phyloP scores from a whole-genome alignment of 1,140 invertebrate species.

The silkworm (Bombyx mori) region DNA sequence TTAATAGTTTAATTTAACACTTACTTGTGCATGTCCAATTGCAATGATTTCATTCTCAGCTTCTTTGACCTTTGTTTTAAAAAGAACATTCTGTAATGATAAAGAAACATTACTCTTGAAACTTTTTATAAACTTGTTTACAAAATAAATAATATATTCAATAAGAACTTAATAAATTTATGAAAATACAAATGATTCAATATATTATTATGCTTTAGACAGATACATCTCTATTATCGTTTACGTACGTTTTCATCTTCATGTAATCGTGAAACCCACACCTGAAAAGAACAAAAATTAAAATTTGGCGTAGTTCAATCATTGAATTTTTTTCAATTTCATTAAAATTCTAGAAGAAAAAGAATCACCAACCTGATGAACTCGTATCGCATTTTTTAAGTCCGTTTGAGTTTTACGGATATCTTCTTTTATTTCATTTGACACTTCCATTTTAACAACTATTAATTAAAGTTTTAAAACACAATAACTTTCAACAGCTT shows the following conservation, averaged over 20 bases:
- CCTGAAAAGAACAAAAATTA: constrained; percentile 52
- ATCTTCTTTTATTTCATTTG: constrained; percentile 75
- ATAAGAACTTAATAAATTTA: no score
- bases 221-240: no score
- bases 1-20: constrained; percentile 11
- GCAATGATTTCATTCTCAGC: constrained; percentile 71
- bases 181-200: no score
- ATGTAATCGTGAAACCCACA: constrained; percentile 72
- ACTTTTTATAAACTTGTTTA: background rate
- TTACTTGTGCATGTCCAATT: constrained; percentile 71
- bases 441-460: constrained; percentile 73
- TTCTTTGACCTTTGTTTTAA: constrained; percentile 68
- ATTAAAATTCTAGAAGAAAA: constrained; percentile 7
- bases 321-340: constrained; percentile 3
- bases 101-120: background rate
- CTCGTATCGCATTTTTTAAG: constrained; percentile 76
- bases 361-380: constrained; percentile 75
- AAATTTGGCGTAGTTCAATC: background rate
- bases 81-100: constrained; percentile 54
- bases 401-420: constrained; percentile 75
- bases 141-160: constrained; percentile 4
- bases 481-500: no score
- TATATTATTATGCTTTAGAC: no score
- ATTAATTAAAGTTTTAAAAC: background rate
- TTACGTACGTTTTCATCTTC: constrained; percentile 73